Conservation (phyloP, 2,113 vertebrate species). For the Macquaria australasica region DNA sequence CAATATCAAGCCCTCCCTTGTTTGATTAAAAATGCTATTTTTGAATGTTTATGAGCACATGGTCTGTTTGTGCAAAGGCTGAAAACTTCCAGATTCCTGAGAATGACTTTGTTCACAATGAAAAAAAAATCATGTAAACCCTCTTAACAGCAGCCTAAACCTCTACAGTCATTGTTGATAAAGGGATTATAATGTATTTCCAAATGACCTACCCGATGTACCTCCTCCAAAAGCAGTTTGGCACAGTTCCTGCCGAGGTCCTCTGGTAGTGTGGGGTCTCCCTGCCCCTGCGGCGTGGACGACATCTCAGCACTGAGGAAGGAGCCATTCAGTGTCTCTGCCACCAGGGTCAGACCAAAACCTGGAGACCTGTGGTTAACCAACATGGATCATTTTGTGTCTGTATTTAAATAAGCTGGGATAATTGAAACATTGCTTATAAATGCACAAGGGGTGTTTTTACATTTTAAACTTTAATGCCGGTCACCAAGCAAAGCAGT, state of each 20-base stretch:
- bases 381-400: background rate
- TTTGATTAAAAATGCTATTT: background rate
- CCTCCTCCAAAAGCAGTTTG: conserved; percentile 93
- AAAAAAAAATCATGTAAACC: background rate
- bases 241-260: conserved; percentile 94
- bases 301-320: conserved; percentile 93
- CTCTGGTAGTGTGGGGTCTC: conserved; percentile 89
- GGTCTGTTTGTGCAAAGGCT: background rate
- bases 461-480: background rate
- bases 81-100: background rate
- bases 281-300: conserved; percentile 94
- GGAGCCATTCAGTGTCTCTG: conserved; percentile 91
- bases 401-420: background rate
- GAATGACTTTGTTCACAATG: background rate
- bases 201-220: conserved; percentile 89
- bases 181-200: background rate
- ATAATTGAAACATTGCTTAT: background rate
- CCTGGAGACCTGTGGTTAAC: conserved; percentile 90
- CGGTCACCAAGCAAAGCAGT: too few relatives aligned
- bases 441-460: background rate
- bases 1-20: background rate
- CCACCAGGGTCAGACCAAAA: conserved; percentile 93
- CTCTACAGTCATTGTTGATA: background rate
- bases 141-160: background rate
- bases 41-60: background rate